These are phyloP conservation scores for Pandemis heparana DNA, from an alignment of 2,888 invertebrate genomes.

Conservation along the genomic window DNA sequence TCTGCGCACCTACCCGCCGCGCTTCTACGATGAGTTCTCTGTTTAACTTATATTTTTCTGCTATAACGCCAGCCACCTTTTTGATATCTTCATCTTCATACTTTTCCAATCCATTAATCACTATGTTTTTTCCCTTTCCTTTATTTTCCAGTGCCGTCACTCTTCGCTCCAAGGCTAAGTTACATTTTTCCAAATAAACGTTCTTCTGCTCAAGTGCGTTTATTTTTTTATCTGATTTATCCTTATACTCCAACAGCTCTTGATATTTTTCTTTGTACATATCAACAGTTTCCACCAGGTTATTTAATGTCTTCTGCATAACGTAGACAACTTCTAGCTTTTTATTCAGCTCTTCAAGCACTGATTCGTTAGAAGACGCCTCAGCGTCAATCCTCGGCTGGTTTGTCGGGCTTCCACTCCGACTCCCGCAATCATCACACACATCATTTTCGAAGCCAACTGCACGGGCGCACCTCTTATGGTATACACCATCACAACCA, in stretches of 20 bases:
- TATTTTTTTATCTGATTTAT: conserved; percentile 17
- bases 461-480: background rate
- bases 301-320: conserved; percentile 31
- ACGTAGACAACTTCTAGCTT: background rate
- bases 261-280: conserved; percentile 35
- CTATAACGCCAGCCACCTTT: too few relatives aligned
- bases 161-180: conserved; percentile 18
- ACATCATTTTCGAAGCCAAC: background rate
- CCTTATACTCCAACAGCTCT: conserved; percentile 18
- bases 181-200: background rate
- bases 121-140: conserved; percentile 33
- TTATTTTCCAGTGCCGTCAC: conserved; percentile 24
- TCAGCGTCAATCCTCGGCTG: too few relatives aligned
- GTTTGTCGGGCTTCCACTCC: background rate
- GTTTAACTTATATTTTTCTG: too few relatives aligned
- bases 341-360: background rate
- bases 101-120: conserved; percentile 14
- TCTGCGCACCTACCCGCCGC: background rate
- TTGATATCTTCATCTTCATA: too few relatives aligned
- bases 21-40: too few relatives aligned
- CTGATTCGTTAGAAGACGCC: too few relatives aligned
- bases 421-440: background rate
- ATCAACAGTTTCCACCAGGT: conserved; percentile 26
- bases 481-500: background rate
- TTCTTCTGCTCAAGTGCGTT: conserved; percentile 15